These are phyloP conservation scores for Epicampocera succincta DNA, from an alignment of 2,888 invertebrate species.

Conservation along the genomic window DNA sequence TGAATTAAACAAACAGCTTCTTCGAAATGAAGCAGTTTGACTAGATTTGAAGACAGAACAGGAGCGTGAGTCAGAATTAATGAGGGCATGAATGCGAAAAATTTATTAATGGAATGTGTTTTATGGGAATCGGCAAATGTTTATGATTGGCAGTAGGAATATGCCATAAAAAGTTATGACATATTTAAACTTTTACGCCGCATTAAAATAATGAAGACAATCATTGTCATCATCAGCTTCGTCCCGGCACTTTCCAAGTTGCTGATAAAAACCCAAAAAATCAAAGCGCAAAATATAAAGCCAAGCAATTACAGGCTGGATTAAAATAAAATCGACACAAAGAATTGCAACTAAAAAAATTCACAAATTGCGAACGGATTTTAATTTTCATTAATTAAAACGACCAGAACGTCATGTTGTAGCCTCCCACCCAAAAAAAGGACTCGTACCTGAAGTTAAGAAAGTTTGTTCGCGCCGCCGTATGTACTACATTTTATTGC, in stretches of 20 bases:
- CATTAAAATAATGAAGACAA: neutral
- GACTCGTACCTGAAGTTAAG: too few species aligned
- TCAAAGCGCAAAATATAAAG: too few species aligned
- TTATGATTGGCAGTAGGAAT: neutral
- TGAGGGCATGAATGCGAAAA: constrained; percentile 22
- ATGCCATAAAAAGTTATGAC: constrained; percentile 28
- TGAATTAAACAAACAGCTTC: neutral
- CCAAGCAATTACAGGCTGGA: too few species aligned
- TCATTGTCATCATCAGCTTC: neutral
- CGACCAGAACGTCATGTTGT: too few species aligned
- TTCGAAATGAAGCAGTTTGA: too few species aligned
- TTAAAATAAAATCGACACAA: neutral
- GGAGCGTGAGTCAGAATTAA: neutral
- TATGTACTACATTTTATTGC: too few species aligned
- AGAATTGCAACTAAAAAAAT: neutral
- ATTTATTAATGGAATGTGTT: constrained; percentile 52
- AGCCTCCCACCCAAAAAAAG: too few species aligned
- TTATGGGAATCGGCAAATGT: constrained; percentile 40
- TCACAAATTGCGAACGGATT: neutral
- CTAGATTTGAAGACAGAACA: constrained; percentile 13
- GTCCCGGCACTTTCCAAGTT: neutral
- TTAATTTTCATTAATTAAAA: too few species aligned
- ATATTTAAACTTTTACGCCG: constrained; percentile 16
- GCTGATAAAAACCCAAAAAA: neutral
- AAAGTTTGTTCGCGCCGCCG: too few species aligned